Evolutionary conservation across 37 sponge, comb jelly and placozoan species (phyloP).

Genomic region (Halichondria panicea): DNA sequence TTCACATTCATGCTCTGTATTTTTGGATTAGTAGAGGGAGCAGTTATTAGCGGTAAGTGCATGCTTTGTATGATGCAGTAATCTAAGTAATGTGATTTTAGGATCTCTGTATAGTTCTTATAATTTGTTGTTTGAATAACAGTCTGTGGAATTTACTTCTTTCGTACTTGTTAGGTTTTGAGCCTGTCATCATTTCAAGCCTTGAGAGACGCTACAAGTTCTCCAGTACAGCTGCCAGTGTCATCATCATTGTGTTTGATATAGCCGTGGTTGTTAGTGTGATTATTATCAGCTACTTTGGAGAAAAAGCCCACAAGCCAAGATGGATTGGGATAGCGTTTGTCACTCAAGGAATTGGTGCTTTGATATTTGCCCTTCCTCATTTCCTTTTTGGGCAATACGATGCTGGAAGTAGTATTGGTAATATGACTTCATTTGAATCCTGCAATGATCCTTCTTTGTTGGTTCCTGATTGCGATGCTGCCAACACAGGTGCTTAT

Average conservation of each 20-base stretch:
- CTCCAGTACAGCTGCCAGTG: slow-evolving; percentile 58
- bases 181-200: slow-evolving; percentile 49
- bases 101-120: too few relatives aligned
- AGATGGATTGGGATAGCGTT: too few relatives aligned
- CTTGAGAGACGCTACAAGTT: slow-evolving; percentile 63
- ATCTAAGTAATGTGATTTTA: too few relatives aligned
- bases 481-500: slow-evolving; percentile 37
- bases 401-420: background rate
- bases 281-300: slow-evolving; percentile 68
- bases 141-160: too few relatives aligned
- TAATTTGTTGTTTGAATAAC: too few relatives aligned
- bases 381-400: slow-evolving; percentile 49
- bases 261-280: slow-evolving; percentile 59
- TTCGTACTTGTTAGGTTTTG: too few relatives aligned
- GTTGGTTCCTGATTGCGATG: too few relatives aligned
- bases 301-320: slow-evolving; percentile 69
- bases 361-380: slow-evolving; percentile 68
- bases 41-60: slow-evolving; percentile 46
- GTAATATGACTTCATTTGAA: background rate
- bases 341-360: slow-evolving; percentile 29
- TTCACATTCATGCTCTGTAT: slow-evolving; percentile 42
- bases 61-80: too few relatives aligned
- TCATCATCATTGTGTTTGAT: slow-evolving; percentile 55
- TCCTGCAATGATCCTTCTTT: background rate
- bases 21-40: slow-evolving; percentile 30